Base-by-base conservation (phyloP, 2,797 vertebrate species). In the Eulemur rubriventer region DNA sequence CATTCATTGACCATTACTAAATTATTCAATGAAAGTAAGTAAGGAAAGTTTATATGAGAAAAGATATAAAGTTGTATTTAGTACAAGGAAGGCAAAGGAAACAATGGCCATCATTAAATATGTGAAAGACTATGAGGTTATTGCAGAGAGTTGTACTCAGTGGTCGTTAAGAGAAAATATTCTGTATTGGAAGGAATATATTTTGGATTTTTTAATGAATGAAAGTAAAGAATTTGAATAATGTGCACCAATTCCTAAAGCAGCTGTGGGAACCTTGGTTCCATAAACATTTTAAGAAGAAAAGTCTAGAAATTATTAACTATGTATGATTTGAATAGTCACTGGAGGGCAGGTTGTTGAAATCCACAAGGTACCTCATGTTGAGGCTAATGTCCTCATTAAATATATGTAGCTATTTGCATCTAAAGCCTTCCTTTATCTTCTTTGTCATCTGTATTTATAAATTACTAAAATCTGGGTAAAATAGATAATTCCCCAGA, bases 401-500 rank as follows among this genome's bases (percentile, higher is more conserved):
- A 96, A 73, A 81, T 46, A 79, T 73, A 41, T 59, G 57, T 35
- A 81, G 28, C 9, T 82, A 55, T 81, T 89, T 92, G n/a, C 11
- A 78, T 67, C 52, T 88, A 50, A 94, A 93, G 7, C 28, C 81
- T 89, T 73, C 4, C 7, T 84, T 96, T 90, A 79, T 75, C 18
- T 72, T 43, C 41, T 94, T 81, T 96, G 69, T 85, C 67, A 91
- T 96, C 2, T 78, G 12, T 82, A 30, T 79, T 96, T 87, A 95
- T 76, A 95, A 87, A 85, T 85, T 88, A 46, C 12, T 88, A 33
- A 90, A 95, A 73, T 88, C 41, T 92, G 22, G n/a, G 13, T 73
- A 72, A 96, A 92, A 89, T 38, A 73, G 4, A 80, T 84, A 91
- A 89, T 78, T 97, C 76, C 48, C 70, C n/a, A 78, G 94, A 84